Conservation (phyloP, 1,140 invertebrate species). For the Arctopsyche grandis region DNA sequence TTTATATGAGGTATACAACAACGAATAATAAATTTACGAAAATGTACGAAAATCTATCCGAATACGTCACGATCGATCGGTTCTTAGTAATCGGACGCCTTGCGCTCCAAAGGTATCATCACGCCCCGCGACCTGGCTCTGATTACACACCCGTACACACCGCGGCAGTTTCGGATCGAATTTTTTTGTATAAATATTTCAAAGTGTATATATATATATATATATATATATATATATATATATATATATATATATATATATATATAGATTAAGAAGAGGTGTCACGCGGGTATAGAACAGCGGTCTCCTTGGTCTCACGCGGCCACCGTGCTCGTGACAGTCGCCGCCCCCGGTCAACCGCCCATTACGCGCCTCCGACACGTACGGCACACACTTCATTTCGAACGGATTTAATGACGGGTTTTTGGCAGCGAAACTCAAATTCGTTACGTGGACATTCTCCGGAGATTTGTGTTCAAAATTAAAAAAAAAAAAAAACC, state of each 20-base stretch:
- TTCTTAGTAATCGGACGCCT: neutral
- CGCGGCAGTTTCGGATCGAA: neutral
- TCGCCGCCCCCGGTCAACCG: conserved; percentile 24
- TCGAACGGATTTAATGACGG: conserved; percentile 15
- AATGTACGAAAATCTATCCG: neutral
- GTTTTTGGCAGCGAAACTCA: conserved; percentile 2
- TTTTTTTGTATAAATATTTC: neutral
- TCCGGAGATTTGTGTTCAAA: neutral
- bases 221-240: no score
- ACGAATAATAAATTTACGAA: neutral
- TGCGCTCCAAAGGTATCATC: neutral
- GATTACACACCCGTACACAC: neutral
- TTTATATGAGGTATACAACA: no score
- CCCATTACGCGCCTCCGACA: conserved; percentile 18
- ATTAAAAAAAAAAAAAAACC: neutral
- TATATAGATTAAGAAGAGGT: neutral
- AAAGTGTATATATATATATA: no score
- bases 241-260: neutral
- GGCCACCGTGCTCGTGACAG: conserved; percentile 32
- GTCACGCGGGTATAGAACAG: neutral
- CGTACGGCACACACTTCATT: conserved; percentile 37
- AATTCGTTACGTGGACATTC: neutral
- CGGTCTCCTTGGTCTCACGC: conserved; percentile 26
- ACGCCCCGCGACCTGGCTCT: neutral
- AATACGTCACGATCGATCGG: neutral